Evolutionary conservation across 2,888 invertebrate genomes (phyloP), one percentile per base, ranked within the genome.

Genomic region (Lycophotia porphyrea): DNA sequence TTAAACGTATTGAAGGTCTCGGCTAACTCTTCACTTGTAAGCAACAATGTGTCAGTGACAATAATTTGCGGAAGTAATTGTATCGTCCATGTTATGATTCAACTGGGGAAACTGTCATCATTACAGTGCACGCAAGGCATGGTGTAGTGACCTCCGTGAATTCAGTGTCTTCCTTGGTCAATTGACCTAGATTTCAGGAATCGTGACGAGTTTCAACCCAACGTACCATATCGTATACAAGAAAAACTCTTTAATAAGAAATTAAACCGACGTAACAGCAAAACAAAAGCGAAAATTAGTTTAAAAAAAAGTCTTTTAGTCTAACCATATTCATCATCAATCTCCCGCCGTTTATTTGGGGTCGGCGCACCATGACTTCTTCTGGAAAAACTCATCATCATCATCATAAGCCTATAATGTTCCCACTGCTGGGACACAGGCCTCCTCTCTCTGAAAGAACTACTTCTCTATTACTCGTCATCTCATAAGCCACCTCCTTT

Each of bases 61-160:
- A 67, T 74, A 81, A 80, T 55, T 65, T 81, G 71, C 83, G 81
- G 79, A 83, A 83, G 68, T 24, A 74, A 61, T 71, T 58, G 44
- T 47, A n/a, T 31, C 13, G 34, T 63, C 4, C 63, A 31, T 68
- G 34, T 39, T 55, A 65, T 78, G 79, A 71, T 9, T 44, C 83
- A 61, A 78, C 60, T 69, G 68, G 55, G 60, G 68, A 69, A 81
- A 65, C 74, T 39, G 44, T 21, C 60, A 60, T 64, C 71, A 44
- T 76, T 61, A 61, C 11, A 8, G 21, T 76, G 66, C 82, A 80
- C 82, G 80, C 80, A 42, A 74, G 34, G 5, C 27, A 60, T 27
- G n/a, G 71, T 71, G 42, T 58, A 34, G 58, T 60, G 63, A 80
- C 82, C 80, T 81, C 58, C 13, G 55, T 52, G n/a, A 24, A 70